Percentiles rank a stretch among this genome's conserved stretches.
These are phyloP conservation scores for Linurgus olivaceus DNA, from an alignment of 2,797 vertebrate species.

Conservation along the genomic window DNA sequence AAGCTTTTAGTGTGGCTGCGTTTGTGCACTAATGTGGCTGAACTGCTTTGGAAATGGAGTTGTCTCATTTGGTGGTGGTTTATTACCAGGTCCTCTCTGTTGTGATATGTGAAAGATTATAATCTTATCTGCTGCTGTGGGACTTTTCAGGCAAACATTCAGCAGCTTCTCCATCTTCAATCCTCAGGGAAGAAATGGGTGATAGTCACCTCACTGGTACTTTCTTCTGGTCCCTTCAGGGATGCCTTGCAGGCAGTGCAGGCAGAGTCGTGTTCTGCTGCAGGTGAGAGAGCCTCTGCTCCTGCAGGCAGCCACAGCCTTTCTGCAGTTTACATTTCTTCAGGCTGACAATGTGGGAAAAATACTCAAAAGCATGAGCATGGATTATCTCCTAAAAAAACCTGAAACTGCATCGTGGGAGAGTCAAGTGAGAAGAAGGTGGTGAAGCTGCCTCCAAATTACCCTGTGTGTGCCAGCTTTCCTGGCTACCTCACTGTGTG, in stretches of 20 bases:
- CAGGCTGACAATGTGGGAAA: background rate
- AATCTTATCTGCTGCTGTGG: background rate
- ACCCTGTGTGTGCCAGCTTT: background rate
- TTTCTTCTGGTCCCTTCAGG: background rate
- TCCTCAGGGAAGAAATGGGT: background rate
- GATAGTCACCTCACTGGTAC: background rate
- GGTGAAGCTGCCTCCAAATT: background rate
- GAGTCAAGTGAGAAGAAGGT: background rate
- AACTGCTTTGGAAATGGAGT: background rate
- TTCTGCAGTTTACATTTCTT: background rate
- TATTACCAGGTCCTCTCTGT: background rate
- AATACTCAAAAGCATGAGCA: background rate
- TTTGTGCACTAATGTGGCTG: background rate
- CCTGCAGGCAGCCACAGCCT: background rate
- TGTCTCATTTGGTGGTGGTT: background rate
- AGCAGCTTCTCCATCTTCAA: background rate
- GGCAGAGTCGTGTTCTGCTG: background rate
- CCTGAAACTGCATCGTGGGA: rapidly evolving
- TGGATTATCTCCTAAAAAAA: background rate
- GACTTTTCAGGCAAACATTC: background rate
- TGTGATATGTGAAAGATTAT: background rate
- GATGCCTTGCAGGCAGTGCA: background rate
- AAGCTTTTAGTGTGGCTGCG: background rate
- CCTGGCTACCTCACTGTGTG: background rate
- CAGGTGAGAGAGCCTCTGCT: background rate